phyloP scores from a whole-genome alignment of 1,140 invertebrate genomes.

The Drosophila takahashii region DNA sequence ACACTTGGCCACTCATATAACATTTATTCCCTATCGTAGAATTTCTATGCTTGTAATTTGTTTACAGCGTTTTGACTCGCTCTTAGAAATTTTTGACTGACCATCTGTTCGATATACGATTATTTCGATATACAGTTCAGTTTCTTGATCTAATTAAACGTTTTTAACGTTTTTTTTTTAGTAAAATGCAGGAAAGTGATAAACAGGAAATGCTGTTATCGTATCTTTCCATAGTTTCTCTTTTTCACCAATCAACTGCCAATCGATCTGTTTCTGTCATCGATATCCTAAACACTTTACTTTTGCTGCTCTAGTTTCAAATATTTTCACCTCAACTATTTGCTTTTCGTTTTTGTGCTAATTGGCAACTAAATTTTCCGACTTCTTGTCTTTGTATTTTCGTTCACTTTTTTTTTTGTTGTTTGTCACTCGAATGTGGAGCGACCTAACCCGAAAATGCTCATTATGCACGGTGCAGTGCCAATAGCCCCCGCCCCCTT shows the following conservation, averaged over 20 bases:
- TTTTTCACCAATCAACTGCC: not conserved
- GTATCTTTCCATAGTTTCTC: too few relatives aligned
- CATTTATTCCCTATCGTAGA: not conserved
- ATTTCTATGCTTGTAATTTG: not conserved
- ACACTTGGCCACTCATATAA: not conserved
- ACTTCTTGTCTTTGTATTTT: conserved; percentile 25
- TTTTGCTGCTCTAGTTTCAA: conserved; percentile 9
- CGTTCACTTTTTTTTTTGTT: conserved; percentile 34
- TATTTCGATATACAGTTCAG: not conserved
- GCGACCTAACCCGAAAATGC: conserved; percentile 52
- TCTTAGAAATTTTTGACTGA: too few relatives aligned
- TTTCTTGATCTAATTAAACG: not conserved
- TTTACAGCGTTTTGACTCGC: not conserved
- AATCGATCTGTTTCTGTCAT: conserved; percentile 35
- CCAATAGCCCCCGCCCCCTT: not conserved
- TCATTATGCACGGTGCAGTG: conserved; percentile 42
- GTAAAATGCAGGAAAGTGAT: not conserved
- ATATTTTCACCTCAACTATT: conserved; percentile 52
- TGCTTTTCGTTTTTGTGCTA: conserved; percentile 28
- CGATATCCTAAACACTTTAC: conserved; percentile 21
- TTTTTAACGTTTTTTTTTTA: not conserved
- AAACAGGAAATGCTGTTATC: conserved; percentile 1
- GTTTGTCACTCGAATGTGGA: conserved; percentile 42
- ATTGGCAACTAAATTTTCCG: conserved; percentile 34
- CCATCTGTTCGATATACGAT: not conserved